Base-by-base conservation (phyloP, 2,888 invertebrate species). In the Drosophila nr. perissopoda region DNA sequence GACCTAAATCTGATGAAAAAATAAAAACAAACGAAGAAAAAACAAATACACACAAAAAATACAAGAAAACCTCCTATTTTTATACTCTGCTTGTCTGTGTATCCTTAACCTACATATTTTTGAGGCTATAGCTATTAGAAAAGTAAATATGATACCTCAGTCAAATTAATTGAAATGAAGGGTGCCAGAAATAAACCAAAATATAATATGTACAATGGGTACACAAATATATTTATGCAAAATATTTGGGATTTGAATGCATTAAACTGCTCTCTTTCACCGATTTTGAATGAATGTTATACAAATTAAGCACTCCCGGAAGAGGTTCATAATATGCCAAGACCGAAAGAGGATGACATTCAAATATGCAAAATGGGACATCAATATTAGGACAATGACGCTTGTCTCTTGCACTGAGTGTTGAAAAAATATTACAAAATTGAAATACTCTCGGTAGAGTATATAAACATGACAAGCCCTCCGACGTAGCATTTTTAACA, bases 1-100 rank as follows among this genome's bases (percentile, higher is more conserved):
- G 60, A 63, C 80, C 80, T 49, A 79, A 79, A 77, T 79, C 80
- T 54, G 66, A 29, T 60, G 29, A 38, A 69, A 56, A 58, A 36
- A 31, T 10, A 31, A 46, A 42, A 25, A 16, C 16, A 33, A 27
- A 48, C 16, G 18, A 16, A 2, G 0, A 31, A 52, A 42, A 49
- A n/a, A 36, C 11, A 2, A 48, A 57, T 18, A n/a, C 10, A 11
- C 5, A 56, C 7, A 63, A 46, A 31, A 36, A 10, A 36, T 10
- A 46, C 16, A 4, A 25, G 16, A 57, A 52, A 8, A 31, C 38
- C 57, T 25, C 11, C 11, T 21, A 31, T 11, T 38, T n/a, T 34
- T 13, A 77, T 75, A 72, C 75, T 40, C 75, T 75, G n/a, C 34
- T 33, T 2, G 2, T 6, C 21, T 31, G 25, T 25, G 38, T 33